Evolutionary conservation across 1,140 invertebrate species (phyloP).

Genomic region (Neelides sp.): DNA sequence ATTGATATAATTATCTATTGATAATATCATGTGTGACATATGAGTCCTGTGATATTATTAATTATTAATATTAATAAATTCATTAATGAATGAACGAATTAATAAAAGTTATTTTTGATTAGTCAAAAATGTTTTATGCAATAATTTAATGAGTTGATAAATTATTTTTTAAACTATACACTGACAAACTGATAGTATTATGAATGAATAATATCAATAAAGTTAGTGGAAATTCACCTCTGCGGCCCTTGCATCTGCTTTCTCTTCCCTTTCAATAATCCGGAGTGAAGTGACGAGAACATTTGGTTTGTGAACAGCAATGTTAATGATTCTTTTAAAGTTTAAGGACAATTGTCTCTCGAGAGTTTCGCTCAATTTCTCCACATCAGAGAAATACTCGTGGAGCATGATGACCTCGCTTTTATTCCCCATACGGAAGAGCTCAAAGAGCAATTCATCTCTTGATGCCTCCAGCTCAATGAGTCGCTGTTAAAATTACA

Average conservation of each 20-base stretch:
- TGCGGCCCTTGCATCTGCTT: slow-evolving; percentile 65
- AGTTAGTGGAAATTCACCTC: slow-evolving; percentile 37
- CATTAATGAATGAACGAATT: too few relatives aligned
- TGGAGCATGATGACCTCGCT: slow-evolving; percentile 82
- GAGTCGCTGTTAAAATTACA: slow-evolving; percentile 49
- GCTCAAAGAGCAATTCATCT: slow-evolving; percentile 86
- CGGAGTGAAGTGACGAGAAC: slow-evolving; percentile 89
- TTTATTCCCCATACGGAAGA: slow-evolving; percentile 85
- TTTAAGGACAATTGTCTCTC: slow-evolving; percentile 84
- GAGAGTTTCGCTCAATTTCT: slow-evolving; percentile 73
- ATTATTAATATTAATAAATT: too few relatives aligned
- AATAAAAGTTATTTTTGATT: neutral
- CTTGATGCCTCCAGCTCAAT: slow-evolving; percentile 91
- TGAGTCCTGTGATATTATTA: too few relatives aligned
- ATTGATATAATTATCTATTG: neutral
- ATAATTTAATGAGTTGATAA: too few relatives aligned
- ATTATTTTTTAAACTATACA: too few relatives aligned
- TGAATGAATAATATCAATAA: slow-evolving; percentile 4
- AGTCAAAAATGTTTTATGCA: neutral
- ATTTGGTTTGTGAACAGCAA: slow-evolving; percentile 85
- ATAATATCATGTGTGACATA: too few relatives aligned
- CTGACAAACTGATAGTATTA: too few relatives aligned
- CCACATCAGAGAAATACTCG: slow-evolving; percentile 91
- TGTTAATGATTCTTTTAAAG: slow-evolving; percentile 77
- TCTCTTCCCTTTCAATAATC: slow-evolving; percentile 94